These are phyloP conservation scores for Cyphomyrus plagiostoma DNA, from an alignment of 2,113 vertebrate genomes.

Conservation along the genomic window DNA sequence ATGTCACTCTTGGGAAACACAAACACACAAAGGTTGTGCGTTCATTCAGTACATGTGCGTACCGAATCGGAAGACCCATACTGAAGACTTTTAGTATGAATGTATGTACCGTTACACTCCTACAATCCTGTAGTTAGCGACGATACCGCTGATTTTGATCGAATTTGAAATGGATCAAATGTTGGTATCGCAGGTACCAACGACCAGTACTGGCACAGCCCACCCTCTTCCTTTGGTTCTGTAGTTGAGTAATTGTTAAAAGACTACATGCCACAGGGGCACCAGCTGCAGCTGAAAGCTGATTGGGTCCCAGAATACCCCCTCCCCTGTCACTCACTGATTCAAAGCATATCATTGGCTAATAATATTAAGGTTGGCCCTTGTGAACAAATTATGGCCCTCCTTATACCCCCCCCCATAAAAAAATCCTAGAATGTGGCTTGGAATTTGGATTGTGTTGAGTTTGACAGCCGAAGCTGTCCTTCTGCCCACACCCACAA, in stretches of 20 bases:
- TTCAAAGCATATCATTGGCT: neutral
- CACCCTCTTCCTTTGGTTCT: neutral
- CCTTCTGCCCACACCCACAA: neutral
- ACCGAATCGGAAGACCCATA: too few species aligned
- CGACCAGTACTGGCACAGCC: neutral
- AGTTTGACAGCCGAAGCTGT: neutral
- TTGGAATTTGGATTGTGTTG: neutral
- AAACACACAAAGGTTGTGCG: too few species aligned
- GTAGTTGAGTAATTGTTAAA: neutral
- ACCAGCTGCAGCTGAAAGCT: neutral
- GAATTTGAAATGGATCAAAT: neutral
- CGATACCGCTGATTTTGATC: neutral
- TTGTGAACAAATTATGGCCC: neutral
- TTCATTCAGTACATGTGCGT: too few species aligned
- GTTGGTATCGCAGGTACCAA: neutral
- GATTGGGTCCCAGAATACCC: neutral
- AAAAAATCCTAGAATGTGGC: neutral
- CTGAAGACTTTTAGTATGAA: too few species aligned
- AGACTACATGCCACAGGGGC: neutral
- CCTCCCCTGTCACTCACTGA: neutral
- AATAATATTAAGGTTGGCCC: neutral
- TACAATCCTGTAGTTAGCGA: neutral
- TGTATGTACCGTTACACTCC: too few species aligned
- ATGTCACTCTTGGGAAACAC: too few species aligned
- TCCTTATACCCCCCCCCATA: too few species aligned